A percentile compares a stretch with the other conserved stretches of the same genome.
phyloP scores from a whole-genome alignment of 1,140 invertebrate species.

The Potamilus streckersoni region DNA sequence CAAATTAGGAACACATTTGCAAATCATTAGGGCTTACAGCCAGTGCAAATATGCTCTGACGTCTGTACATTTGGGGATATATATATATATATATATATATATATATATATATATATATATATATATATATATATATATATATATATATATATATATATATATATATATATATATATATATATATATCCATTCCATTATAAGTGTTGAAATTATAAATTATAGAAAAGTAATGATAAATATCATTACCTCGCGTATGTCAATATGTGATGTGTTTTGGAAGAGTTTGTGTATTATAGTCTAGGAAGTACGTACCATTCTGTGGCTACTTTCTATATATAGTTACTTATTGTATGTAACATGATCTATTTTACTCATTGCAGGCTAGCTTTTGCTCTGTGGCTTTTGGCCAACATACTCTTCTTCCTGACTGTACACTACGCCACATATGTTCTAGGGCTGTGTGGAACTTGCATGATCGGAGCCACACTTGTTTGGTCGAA shows the following conservation, averaged over 20 bases:
- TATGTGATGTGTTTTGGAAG: too few species aligned
- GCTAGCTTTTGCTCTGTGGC: slow-evolving; percentile 89
- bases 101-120: too few species aligned
- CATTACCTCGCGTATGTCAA: background rate
- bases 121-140: too few species aligned
- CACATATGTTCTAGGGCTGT: slow-evolving; percentile 87
- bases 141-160: too few species aligned
- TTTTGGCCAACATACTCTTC: slow-evolving; percentile 91
- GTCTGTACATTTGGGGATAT: background rate
- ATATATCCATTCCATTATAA: background rate
- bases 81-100: too few species aligned
- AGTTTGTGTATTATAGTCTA: background rate
- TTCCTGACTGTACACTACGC: slow-evolving; percentile 93
- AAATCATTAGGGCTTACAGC: background rate
- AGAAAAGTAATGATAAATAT: background rate
- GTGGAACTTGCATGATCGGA: slow-evolving; percentile 74
- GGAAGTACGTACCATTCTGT: background rate
- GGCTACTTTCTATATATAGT: background rate
- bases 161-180: too few species aligned
- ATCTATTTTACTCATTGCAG: slow-evolving; percentile 69
- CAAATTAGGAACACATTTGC: background rate
- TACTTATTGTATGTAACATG: background rate
- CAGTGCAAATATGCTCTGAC: background rate
- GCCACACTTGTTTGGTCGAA: slow-evolving; percentile 86
- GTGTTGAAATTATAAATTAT: background rate